A percentile compares a stretch with the other conserved stretches of the same genome.
These are phyloP conservation scores for Leptinotarsa juncta DNA, from an alignment of 2,888 invertebrate genomes.

Conservation along the genomic window DNA sequence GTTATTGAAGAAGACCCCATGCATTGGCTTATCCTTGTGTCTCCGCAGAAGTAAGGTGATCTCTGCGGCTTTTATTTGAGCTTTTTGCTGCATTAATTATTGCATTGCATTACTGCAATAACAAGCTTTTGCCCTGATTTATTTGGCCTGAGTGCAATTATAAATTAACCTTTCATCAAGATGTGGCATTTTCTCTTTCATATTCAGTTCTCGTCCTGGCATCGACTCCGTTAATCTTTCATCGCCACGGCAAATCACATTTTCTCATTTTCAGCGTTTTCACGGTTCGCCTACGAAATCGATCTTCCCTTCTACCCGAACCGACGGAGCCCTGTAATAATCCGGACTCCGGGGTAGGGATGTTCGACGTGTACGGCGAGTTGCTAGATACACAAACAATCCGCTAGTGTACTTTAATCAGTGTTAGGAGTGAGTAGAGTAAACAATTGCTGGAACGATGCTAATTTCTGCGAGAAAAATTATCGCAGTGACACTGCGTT, in stretches of 20 bases:
- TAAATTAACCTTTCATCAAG: not conserved
- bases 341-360: constrained; percentile 17
- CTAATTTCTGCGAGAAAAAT: constrained; percentile 6
- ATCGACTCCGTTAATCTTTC: not conserved
- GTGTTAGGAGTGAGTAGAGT: not conserved
- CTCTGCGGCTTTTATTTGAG: too few species aligned
- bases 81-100: too few species aligned
- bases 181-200: not conserved
- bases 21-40: too few species aligned
- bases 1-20: too few species aligned
- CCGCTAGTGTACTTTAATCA: constrained; percentile 9
- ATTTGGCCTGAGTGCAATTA: not conserved
- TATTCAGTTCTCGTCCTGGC: not conserved
- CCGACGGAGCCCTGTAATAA: constrained; percentile 7
- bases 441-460: not conserved
- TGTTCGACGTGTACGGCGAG: not conserved
- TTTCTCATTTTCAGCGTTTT: constrained; percentile 4
- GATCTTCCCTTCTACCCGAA: constrained; percentile 4
- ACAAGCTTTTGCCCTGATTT: too few species aligned
- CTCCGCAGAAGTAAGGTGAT: too few species aligned
- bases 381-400: not conserved
- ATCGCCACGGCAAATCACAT: not conserved
- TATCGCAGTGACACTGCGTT: not conserved
- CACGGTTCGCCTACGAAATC: constrained; percentile 10
- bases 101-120: too few species aligned